Evolutionary conservation across 2,797 vertebrate genomes (phyloP).

Genomic region (Cuculus canorus): DNA sequence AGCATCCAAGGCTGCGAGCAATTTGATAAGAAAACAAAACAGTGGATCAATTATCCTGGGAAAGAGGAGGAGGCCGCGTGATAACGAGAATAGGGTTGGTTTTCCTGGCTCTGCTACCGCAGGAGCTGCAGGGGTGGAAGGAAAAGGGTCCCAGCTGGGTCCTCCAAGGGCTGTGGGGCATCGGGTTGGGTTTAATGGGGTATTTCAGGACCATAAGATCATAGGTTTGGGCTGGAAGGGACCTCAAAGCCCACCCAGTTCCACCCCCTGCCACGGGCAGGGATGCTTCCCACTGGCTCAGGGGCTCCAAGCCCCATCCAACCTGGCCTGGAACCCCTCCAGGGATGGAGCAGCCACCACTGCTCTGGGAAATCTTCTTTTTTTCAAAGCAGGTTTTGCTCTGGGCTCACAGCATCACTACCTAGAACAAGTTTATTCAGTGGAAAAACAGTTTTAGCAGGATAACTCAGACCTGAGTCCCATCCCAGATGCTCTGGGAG

Average conservation of each 20-base stretch:
- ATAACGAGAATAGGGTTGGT: not conserved
- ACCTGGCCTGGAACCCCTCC: no score
- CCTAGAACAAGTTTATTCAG: not conserved
- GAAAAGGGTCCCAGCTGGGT: not conserved
- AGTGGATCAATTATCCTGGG: slow-evolving; percentile 30
- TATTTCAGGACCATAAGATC: not conserved
- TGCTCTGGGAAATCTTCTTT: no score
- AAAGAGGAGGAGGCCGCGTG: not conserved
- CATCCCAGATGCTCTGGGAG: not conserved
- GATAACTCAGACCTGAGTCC: not conserved
- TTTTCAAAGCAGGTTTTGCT: not conserved
- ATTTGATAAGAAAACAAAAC: slow-evolving; percentile 54
- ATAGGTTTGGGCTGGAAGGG: no score
- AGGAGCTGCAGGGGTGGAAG: not conserved
- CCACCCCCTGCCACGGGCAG: no score
- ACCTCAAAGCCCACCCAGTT: no score
- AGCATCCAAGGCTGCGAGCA: not conserved
- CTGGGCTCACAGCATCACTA: not conserved
- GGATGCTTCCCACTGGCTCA: no score
- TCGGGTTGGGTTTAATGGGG: rapidly evolving
- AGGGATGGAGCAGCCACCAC: no score
- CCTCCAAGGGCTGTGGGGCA: not conserved
- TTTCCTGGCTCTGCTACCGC: not conserved
- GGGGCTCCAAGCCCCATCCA: no score
- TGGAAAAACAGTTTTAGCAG: rapidly evolving